phyloP scores from a whole-genome alignment of 1,140 invertebrate species.

The Ylistrum balloti region DNA sequence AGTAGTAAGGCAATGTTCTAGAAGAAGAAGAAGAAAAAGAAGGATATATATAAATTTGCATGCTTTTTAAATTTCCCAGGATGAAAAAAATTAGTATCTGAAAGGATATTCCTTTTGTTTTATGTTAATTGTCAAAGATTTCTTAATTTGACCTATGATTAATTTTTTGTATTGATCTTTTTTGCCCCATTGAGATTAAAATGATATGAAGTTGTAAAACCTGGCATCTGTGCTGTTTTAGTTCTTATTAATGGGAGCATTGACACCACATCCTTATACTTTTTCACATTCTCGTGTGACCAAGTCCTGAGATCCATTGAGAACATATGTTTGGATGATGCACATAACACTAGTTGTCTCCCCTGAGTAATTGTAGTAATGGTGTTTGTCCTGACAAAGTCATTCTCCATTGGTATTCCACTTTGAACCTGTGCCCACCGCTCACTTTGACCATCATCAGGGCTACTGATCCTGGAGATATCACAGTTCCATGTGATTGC shows the following conservation, averaged over 20 bases:
- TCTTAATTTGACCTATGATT: too few relatives aligned
- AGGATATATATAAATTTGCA: too few relatives aligned
- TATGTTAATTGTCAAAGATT: too few relatives aligned
- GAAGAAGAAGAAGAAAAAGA: too few relatives aligned
- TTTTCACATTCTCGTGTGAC: neutral
- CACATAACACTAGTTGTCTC: neutral
- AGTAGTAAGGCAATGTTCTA: too few relatives aligned
- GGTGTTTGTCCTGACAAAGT: neutral
- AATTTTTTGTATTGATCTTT: too few relatives aligned
- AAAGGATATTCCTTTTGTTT: too few relatives aligned
- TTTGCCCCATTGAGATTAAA: neutral
- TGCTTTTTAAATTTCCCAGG: too few relatives aligned
- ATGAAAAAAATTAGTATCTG: too few relatives aligned
- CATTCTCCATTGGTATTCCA: neutral
- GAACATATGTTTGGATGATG: neutral
- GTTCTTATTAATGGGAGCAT: neutral
- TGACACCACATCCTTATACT: neutral
- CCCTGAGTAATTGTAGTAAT: conserved; percentile 13
- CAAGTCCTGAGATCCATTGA: neutral
- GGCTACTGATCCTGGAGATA: neutral
- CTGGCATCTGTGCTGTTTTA: neutral
- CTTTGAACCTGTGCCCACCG: neutral
- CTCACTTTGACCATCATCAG: neutral
- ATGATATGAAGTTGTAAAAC: neutral
- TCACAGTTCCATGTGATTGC: neutral